Evolutionary conservation across 2,797 vertebrate genomes (phyloP).

Genomic region (Pseudochromis fuscus): DNA sequence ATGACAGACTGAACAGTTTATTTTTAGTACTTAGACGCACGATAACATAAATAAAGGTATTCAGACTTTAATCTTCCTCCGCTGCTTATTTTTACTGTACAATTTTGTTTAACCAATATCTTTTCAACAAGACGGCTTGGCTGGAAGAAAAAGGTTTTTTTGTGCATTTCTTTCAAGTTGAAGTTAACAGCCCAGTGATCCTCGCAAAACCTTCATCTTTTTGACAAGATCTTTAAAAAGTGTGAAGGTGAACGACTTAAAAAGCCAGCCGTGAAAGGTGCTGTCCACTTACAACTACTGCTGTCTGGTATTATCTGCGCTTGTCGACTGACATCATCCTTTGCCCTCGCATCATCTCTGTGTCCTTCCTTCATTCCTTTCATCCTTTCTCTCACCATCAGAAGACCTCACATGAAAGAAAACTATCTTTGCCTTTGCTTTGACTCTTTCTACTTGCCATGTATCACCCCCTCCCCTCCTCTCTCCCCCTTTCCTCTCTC

Average conservation of each 20-base stretch:
- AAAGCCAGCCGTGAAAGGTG: conserved; percentile 27
- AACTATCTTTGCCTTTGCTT: conserved; percentile 4
- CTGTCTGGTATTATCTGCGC: conserved; percentile 34
- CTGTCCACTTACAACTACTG: conserved; percentile 40
- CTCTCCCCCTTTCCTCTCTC: not conserved
- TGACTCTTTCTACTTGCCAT: conserved; percentile 17
- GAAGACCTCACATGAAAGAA: conserved; percentile 13
- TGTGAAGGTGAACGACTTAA: conserved; percentile 32
- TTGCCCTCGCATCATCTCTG: conserved; percentile 45
- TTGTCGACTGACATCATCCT: conserved; percentile 34
- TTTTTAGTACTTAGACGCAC: not conserved
- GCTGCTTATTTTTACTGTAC: not conserved
- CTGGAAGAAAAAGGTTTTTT: not conserved
- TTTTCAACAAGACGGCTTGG: not conserved
- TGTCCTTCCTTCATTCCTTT: conserved; percentile 31
- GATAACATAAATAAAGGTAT: not conserved
- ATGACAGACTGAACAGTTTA: not conserved
- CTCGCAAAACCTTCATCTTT: conserved; percentile 14
- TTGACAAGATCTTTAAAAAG: conserved; percentile 24
- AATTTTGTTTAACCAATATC: not conserved
- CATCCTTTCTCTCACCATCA: not conserved
- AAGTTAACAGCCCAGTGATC: not conserved
- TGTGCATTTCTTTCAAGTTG: conserved; percentile 17
- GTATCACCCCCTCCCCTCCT: not conserved
- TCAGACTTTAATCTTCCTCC: accelerated